Evolutionary conservation across 2,888 invertebrate species (phyloP).

Genomic region (Carpatolechia fugitivella): DNA sequence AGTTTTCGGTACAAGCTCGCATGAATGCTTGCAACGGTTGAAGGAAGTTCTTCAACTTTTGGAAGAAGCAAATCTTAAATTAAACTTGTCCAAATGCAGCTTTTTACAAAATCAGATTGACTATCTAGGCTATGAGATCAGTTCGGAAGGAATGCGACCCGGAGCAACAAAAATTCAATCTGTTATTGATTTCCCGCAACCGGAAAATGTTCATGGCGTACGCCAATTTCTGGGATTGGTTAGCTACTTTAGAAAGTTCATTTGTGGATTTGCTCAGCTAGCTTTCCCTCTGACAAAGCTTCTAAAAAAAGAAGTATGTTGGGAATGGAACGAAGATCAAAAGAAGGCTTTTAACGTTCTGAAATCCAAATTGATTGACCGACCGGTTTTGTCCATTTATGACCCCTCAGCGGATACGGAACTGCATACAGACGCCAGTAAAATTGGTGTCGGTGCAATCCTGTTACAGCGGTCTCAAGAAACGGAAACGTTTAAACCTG

Average conservation of each 20-base stretch:
- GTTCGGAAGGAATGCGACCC: neutral
- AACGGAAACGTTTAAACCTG: neutral
- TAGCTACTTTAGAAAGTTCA: conserved; percentile 33
- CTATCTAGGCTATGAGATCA: conserved; percentile 38
- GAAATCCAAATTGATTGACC: conserved; percentile 18
- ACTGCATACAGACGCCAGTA: conserved; percentile 18
- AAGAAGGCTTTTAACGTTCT: conserved; percentile 17
- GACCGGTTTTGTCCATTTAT: conserved; percentile 35
- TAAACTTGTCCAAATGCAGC: conserved; percentile 35
- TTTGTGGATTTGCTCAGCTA: conserved; percentile 24
- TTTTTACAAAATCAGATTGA: conserved; percentile 32
- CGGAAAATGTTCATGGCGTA: conserved; percentile 30
- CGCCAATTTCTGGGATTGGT: conserved; percentile 37
- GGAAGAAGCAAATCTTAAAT: conserved; percentile 27
- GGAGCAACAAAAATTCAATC: conserved; percentile 30
- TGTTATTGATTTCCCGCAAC: conserved; percentile 32
- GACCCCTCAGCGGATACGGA: conserved; percentile 26
- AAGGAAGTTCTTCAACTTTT: conserved; percentile 22
- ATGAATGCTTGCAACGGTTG: conserved; percentile 2
- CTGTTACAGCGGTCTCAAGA: conserved; percentile 7
- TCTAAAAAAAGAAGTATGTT: conserved; percentile 16
- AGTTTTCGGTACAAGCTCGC: conserved; percentile 16
- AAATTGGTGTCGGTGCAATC: conserved; percentile 15
- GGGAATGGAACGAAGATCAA: conserved; percentile 23
- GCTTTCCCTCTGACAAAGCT: conserved; percentile 25